These are phyloP conservation scores for Prochilodus magdalenae DNA, from an alignment of 2,113 vertebrate species.

Conservation along the genomic window DNA sequence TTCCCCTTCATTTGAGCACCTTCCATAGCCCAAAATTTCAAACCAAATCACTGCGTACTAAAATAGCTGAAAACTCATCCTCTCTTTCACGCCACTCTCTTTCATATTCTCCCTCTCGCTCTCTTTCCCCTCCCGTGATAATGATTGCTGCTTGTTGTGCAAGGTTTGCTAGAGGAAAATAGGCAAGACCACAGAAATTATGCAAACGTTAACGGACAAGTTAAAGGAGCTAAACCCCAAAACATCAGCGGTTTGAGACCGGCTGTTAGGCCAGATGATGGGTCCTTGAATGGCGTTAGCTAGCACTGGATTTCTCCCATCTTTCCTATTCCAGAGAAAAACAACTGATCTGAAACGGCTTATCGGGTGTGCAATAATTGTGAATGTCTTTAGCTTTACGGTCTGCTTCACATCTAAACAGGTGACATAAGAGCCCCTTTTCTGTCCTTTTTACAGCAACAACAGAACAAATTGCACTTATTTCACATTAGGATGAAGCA, in stretches of 20 bases:
- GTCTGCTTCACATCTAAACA: not conserved
- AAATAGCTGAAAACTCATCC: conserved; percentile 45
- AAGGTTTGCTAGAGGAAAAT: conserved; percentile 9
- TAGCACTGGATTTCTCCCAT: not conserved
- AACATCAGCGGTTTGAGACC: not conserved
- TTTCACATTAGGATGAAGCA: not conserved
- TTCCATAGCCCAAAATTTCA: conserved; percentile 49
- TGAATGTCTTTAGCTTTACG: not conserved
- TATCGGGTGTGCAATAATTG: not conserved
- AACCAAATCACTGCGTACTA: conserved; percentile 52
- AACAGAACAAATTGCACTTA: not conserved
- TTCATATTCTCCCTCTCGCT: conserved; percentile 19
- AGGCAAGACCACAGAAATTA: conserved; percentile 1
- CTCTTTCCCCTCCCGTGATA: conserved; percentile 4
- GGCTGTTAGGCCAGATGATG: conserved; percentile 16
- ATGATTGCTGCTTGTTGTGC: conserved; percentile 21
- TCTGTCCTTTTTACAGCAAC: not conserved
- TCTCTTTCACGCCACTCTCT: not conserved
- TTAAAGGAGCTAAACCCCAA: not conserved
- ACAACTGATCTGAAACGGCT: not conserved
- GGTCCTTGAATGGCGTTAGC: not conserved
- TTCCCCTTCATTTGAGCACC: conserved; percentile 50
- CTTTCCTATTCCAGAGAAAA: not conserved
- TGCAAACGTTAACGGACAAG: not conserved
- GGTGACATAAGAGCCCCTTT: not conserved